phyloP scores from a whole-genome alignment of 2,797 vertebrate species.

The Molothrus aeneus region DNA sequence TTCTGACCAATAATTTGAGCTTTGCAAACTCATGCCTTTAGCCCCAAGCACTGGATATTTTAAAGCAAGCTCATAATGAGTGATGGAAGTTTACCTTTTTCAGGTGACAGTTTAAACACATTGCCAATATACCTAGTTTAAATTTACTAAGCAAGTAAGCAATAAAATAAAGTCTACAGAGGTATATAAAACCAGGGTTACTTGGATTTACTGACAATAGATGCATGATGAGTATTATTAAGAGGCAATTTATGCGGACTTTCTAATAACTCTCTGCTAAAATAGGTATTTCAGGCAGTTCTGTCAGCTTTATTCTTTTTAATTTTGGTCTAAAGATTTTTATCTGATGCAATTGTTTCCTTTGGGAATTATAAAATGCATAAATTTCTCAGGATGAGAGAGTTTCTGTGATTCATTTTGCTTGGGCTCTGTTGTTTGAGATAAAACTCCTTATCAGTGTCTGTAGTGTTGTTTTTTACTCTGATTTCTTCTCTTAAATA shows the following conservation, averaged over 20 bases:
- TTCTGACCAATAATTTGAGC: neutral
- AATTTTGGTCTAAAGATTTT: slow-evolving; percentile 61
- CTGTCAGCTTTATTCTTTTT: slow-evolving; percentile 54
- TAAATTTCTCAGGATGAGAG: slow-evolving; percentile 45
- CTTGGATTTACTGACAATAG: slow-evolving; percentile 45
- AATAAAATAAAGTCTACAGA: slow-evolving; percentile 26
- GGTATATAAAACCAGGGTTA: slow-evolving; percentile 17
- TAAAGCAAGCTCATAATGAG: neutral
- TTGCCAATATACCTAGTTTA: slow-evolving; percentile 22
- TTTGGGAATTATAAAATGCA: slow-evolving; percentile 32
- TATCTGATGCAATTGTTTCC: slow-evolving; percentile 9
- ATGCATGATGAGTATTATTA: slow-evolving; percentile 51
- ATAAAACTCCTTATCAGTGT: slow-evolving; percentile 1
- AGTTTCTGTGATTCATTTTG: slow-evolving; percentile 46
- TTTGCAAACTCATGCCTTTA: neutral
- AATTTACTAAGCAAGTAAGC: slow-evolving; percentile 46
- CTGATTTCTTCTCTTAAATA: neutral
- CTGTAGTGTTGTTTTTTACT: neutral
- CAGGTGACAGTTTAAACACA: neutral
- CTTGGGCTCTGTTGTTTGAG: neutral
- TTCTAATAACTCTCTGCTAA: slow-evolving; percentile 48
- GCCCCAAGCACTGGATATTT: neutral
- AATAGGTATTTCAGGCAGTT: slow-evolving; percentile 40
- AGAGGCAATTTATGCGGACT: slow-evolving; percentile 34
- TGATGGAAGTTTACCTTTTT: slow-evolving; percentile 19